Evolutionary conservation across 2,797 vertebrate species (phyloP).

Genomic region (Heterohyrax brucei): DNA sequence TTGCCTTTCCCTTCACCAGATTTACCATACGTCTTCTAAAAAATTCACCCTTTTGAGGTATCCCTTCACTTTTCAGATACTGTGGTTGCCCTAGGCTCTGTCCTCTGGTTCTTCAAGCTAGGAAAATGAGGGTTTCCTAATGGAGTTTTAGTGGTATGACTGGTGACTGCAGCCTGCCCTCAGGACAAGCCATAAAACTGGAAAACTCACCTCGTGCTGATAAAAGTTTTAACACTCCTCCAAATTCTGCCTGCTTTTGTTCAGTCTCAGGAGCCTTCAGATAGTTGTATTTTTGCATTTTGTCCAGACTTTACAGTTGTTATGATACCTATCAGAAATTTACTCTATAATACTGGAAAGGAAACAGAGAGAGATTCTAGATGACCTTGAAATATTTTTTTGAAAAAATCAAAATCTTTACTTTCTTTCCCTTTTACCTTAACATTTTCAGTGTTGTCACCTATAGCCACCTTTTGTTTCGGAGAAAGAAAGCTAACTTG

Average conservation of each 20-base stretch:
- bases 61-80: constrained; percentile 40
- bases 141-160: constrained; percentile 37
- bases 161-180: constrained; percentile 51
- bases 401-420: background rate
- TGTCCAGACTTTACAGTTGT: constrained; percentile 54
- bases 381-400: constrained; percentile 48
- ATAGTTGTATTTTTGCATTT: background rate
- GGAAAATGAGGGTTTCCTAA: constrained; percentile 53
- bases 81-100: constrained; percentile 41
- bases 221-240: constrained; percentile 24
- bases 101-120: constrained; percentile 58
- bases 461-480: constrained; percentile 45
- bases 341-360: constrained; percentile 52
- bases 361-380: constrained; percentile 60
- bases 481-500: constrained; percentile 34
- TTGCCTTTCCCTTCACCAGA: no score
- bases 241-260: background rate
- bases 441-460: constrained; percentile 52
- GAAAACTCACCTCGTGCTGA: constrained; percentile 7
- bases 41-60: constrained; percentile 49
- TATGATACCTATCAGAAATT: constrained; percentile 55
- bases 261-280: no score
- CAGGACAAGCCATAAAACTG: constrained; percentile 64
- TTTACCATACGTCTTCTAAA: no score
- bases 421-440: constrained; percentile 61